phyloP scores from a whole-genome alignment of 2,888 invertebrate species.

The Gastrophysa polygoni region DNA sequence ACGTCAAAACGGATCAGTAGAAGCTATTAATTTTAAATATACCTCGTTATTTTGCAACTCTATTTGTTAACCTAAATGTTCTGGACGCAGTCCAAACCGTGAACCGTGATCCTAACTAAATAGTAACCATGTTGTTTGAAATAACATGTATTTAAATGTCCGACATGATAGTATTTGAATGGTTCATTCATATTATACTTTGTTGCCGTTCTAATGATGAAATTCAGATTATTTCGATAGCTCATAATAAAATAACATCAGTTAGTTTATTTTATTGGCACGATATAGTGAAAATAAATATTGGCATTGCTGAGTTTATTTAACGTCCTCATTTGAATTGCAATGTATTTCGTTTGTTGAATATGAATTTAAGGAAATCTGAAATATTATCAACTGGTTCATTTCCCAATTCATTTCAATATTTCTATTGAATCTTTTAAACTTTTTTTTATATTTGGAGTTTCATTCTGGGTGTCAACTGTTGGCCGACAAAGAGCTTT shows the following conservation, averaged over 20 bases:
- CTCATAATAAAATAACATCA: constrained; percentile 17
- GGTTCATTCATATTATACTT: constrained; percentile 19
- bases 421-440: no score
- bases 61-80: neutral
- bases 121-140: neutral
- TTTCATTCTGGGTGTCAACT: no score
- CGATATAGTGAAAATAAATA: constrained; percentile 16
- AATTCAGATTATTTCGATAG: constrained; percentile 12
- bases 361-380: no score
- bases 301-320: no score
- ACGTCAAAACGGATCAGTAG: no score
- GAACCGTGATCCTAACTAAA: neutral
- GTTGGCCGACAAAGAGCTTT: no score
- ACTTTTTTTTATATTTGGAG: no score
- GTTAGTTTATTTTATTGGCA: constrained; percentile 10
- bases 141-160: no score
- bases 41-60: neutral
- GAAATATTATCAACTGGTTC: no score
- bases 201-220: constrained; percentile 9
- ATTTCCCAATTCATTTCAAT: no score
- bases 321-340: neutral
- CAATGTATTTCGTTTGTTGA: neutral
- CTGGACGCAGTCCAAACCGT: neutral
- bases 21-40: no score
- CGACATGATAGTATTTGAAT: no score